These are phyloP conservation scores for Sisor rabdophorus DNA, from an alignment of 2,113 vertebrate genomes.

Conservation along the genomic window DNA sequence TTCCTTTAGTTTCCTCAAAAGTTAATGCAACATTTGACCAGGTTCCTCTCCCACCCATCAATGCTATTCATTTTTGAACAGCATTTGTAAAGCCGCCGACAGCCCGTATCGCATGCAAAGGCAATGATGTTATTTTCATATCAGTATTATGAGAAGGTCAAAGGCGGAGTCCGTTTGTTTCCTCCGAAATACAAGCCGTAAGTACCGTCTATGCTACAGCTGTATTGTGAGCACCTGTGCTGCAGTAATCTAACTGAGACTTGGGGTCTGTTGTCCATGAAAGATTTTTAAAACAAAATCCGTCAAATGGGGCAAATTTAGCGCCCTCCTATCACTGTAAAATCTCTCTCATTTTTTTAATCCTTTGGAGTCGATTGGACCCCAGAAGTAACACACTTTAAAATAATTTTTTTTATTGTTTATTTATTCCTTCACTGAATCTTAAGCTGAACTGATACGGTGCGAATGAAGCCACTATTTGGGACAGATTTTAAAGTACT, in stretches of 20 bases:
- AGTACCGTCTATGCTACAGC: neutral
- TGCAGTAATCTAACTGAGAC: neutral
- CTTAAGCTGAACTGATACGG: too few species aligned
- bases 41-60: conserved; percentile 31
- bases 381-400: too few species aligned
- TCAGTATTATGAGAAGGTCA: conserved; percentile 16
- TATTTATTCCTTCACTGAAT: too few species aligned
- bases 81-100: conserved; percentile 35
- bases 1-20: conserved; percentile 12
- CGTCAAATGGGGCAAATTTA: too few species aligned
- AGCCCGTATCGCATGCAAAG: conserved; percentile 2
- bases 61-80: conserved; percentile 34
- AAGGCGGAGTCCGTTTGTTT: conserved; percentile 10
- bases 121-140: conserved; percentile 10
- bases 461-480: too few species aligned
- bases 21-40: conserved; percentile 33
- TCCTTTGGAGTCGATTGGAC: too few species aligned
- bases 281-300: neutral
- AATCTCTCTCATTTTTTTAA: too few species aligned
- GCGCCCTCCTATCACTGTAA: too few species aligned
- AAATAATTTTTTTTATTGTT: too few species aligned
- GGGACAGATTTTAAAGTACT: too few species aligned
- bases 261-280: neutral
- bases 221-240: neutral
- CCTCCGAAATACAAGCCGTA: conserved; percentile 11